Percentiles rank a stretch among this genome's conserved stretches.
Conservation (phyloP, 2,113 vertebrate genomes). For the Marmota monax region DNA sequence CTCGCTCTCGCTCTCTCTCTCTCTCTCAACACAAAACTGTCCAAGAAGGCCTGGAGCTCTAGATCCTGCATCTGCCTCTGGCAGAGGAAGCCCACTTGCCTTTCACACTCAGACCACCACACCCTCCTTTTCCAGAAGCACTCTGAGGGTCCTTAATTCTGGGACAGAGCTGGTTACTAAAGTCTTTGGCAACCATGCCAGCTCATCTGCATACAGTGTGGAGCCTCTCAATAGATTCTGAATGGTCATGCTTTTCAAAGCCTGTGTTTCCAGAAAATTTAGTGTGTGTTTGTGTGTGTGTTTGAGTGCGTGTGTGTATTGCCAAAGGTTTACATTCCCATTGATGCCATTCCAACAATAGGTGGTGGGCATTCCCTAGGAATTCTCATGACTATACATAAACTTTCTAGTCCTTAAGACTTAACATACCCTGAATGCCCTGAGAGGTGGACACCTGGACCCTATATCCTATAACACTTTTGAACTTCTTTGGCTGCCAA, state of each 20-base stretch:
- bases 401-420: not conserved
- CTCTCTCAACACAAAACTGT: not conserved
- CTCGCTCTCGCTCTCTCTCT: too few species aligned
- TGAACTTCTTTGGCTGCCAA: not conserved
- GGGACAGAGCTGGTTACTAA: not conserved
- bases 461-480: not conserved
- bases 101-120: not conserved
- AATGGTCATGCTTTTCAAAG: not conserved
- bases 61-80: not conserved
- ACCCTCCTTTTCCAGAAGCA: not conserved
- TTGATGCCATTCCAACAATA: not conserved
- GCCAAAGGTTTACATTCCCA: not conserved
- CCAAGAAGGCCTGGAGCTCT: not conserved
- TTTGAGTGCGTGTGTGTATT: not conserved
- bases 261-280: not conserved
- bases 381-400: not conserved
- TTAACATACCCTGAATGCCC: not conserved
- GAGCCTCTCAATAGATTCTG: not conserved
- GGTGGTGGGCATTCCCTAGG: not conserved
- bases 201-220: not conserved
- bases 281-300: not conserved
- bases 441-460: not conserved
- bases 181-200: not conserved
- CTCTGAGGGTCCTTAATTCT: not conserved
- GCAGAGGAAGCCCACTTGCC: not conserved